Percentiles rank a stretch among this genome's conserved stretches.
Conservation (phyloP, 2,888 invertebrate species). For the Mactromeris polynyma region DNA sequence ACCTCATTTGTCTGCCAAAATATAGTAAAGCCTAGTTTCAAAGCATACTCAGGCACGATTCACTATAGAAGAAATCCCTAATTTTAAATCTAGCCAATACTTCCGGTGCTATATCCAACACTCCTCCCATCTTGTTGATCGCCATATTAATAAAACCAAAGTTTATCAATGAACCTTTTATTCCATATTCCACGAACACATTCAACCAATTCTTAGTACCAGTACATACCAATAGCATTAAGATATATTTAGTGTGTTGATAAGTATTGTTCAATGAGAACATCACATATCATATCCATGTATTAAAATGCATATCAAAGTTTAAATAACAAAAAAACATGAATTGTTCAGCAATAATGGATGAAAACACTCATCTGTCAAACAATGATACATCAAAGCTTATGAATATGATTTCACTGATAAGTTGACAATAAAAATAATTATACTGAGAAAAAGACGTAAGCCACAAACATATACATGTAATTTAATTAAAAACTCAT, state of each 20-base stretch:
- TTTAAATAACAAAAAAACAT: not conserved
- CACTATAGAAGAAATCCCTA: not conserved
- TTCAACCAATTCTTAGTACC: not conserved
- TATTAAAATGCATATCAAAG: not conserved
- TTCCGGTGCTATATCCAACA: not conserved
- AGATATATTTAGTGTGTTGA: not conserved
- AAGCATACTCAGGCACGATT: no score
- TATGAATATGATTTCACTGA: not conserved
- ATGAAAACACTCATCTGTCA: not conserved
- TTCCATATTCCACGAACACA: not conserved
- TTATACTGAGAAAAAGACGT: conserved; percentile 16
- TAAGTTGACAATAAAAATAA: conserved; percentile 11
- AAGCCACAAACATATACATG: conserved; percentile 21
- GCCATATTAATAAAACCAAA: not conserved
- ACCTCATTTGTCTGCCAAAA: no score
- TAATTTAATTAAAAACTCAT: not conserved
- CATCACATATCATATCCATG: not conserved
- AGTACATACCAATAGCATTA: not conserved
- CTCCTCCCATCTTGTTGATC: not conserved
- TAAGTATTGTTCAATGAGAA: not conserved
- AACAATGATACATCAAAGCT: conserved; percentile 8
- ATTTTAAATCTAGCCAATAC: not conserved
- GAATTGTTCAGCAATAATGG: conserved; percentile 7
- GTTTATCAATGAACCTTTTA: no score
- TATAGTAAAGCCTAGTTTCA: no score